A percentile compares a stretch with the other conserved stretches of the same genome.
phyloP scores from a whole-genome alignment of 2,113 vertebrate species.

The Brachyhypopomus gauderio region DNA sequence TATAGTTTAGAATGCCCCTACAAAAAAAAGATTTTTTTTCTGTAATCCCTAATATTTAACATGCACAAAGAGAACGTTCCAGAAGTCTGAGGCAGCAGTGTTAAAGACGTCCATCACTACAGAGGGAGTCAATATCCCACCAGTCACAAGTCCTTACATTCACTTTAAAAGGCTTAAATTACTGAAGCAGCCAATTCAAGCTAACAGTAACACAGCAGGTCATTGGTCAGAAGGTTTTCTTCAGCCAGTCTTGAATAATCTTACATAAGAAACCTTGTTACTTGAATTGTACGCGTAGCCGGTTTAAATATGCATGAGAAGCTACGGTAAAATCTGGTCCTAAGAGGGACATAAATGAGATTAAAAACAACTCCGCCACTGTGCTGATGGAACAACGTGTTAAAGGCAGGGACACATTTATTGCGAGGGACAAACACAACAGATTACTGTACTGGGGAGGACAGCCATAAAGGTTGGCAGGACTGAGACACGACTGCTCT shows the following conservation, averaged over 20 bases:
- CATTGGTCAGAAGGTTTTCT: slow-evolving; percentile 1
- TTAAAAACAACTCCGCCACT: neutral
- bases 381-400: neutral
- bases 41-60: slow-evolving; percentile 2
- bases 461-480: slow-evolving; percentile 20
- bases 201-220: neutral
- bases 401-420: neutral
- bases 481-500: slow-evolving; percentile 27
- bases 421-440: neutral
- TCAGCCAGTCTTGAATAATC: neutral
- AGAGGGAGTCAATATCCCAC: neutral
- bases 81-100: slow-evolving; percentile 26
- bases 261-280: neutral
- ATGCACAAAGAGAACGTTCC: slow-evolving; percentile 22
- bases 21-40: neutral
- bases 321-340: neutral
- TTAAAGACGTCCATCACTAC: neutral
- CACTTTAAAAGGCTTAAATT: slow-evolving; percentile 8
- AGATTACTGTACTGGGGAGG: neutral
- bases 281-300: neutral
- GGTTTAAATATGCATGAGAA: neutral
- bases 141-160: slow-evolving; percentile 9
- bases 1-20: slow-evolving; percentile 31
- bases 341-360: neutral
- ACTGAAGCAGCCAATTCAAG: neutral